Conservation (phyloP, 2,888 invertebrate genomes). For the Xiphydria camelus region DNA sequence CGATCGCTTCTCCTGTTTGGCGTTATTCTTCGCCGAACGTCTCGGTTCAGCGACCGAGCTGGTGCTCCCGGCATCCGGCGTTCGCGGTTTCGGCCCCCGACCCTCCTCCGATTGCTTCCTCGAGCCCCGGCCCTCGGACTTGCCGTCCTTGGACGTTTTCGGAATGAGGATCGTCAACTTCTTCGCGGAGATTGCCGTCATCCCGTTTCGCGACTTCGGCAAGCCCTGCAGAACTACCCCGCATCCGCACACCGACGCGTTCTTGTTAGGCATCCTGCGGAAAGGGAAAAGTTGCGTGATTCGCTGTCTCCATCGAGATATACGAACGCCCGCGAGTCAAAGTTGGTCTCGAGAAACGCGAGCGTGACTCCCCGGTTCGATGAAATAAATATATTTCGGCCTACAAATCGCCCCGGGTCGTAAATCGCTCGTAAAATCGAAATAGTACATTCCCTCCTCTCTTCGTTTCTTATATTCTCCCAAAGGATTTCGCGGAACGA, state of each 20-base stretch:
- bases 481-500: too few species aligned
- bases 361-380: too few species aligned
- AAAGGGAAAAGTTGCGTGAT: too few species aligned
- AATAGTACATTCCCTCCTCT: too few species aligned
- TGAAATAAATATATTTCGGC: too few species aligned
- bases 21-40: conserved; percentile 32
- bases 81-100: conserved; percentile 28
- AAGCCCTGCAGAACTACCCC: conserved; percentile 41
- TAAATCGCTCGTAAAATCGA: too few species aligned
- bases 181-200: conserved; percentile 32
- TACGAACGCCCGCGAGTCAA: too few species aligned
- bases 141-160: conserved; percentile 35
- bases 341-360: too few species aligned
- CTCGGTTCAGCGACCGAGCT: conserved; percentile 41
- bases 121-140: conserved; percentile 33
- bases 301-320: too few species aligned
- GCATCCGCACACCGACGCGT: conserved; percentile 45
- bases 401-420: too few species aligned
- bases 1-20: conserved; percentile 42
- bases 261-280: conserved; percentile 49
- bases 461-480: too few species aligned
- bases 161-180: conserved; percentile 40
- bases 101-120: conserved; percentile 29
- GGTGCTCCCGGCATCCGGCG: conserved; percentile 40
- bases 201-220: conserved; percentile 39